These are phyloP conservation scores for Cyaniris semiargus DNA, from an alignment of 2,888 invertebrate genomes.

Conservation along the genomic window DNA sequence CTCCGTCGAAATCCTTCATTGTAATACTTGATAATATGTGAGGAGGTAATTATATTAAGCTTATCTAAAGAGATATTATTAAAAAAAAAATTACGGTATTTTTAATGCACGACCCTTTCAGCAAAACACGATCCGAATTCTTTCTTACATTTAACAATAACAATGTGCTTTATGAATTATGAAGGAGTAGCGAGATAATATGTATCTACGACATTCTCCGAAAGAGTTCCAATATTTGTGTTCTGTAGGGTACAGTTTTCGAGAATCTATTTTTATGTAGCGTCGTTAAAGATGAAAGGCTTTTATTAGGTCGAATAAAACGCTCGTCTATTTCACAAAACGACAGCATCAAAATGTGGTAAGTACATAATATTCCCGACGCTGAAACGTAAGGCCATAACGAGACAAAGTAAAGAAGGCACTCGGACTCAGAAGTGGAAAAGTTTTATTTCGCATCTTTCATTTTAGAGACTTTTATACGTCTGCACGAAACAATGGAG, in stretches of 20 bases:
- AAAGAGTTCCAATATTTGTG: conserved; percentile 3
- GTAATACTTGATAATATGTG: conserved; percentile 34
- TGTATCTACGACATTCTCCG: background rate
- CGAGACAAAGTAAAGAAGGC: conserved; percentile 43
- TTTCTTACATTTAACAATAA: background rate
- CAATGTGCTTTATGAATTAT: background rate
- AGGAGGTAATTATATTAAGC: background rate
- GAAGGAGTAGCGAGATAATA: background rate
- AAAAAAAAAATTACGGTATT: background rate
- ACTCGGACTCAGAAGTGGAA: conserved; percentile 47
- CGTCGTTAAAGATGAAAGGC: conserved; percentile 16
- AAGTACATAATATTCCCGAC: conserved; percentile 28
- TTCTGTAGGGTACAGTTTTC: conserved; percentile 9
- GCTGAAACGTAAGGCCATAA: conserved; percentile 32
- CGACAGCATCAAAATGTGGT: conserved; percentile 24
- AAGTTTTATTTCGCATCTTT: conserved; percentile 52
- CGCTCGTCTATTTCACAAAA: background rate
- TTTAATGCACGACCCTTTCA: background rate
- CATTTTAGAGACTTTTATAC: conserved; percentile 42
- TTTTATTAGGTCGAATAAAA: background rate
- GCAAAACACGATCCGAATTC: background rate
- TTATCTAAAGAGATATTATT: background rate
- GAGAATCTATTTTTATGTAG: background rate
- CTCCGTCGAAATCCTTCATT: too few relatives aligned
- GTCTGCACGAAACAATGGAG: conserved; percentile 34